Evolutionary conservation across 2,888 invertebrate species (phyloP).

Genomic region (Ommatoiulus sabulosus): DNA sequence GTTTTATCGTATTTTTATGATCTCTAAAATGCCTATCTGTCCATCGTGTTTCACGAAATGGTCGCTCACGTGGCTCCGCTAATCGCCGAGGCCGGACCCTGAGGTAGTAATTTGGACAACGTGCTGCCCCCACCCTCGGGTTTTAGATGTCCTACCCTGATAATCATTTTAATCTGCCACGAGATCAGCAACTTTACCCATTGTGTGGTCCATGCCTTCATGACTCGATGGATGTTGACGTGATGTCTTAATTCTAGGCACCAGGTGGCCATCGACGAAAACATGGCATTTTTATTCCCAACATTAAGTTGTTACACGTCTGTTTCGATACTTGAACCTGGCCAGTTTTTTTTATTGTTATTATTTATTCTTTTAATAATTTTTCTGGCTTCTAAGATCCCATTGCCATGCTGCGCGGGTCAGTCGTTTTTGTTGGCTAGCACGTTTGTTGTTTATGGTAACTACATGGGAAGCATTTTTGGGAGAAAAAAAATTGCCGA

Average conservation of each 20-base stretch:
- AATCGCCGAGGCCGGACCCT: neutral
- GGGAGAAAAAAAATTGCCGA: neutral
- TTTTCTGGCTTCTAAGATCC: neutral
- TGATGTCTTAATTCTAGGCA: conserved; percentile 8
- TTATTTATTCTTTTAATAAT: neutral
- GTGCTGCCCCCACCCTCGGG: neutral
- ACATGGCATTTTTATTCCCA: neutral
- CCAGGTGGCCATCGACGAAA: conserved; percentile 25
- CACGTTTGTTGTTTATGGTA: neutral
- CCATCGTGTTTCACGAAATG: neutral
- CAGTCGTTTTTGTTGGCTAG: neutral
- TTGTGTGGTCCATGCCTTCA: neutral
- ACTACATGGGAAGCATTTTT: neutral
- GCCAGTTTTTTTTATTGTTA: neutral
- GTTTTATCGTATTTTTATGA: conserved; percentile 5
- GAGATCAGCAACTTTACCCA: neutral
- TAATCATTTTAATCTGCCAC: conserved; percentile 18
- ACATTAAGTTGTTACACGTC: neutral
- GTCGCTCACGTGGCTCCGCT: neutral
- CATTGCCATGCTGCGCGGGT: conserved; percentile 13
- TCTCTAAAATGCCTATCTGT: conserved; percentile 18
- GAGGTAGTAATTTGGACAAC: neutral
- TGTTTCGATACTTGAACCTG: neutral
- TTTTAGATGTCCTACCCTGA: neutral
- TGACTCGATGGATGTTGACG: neutral